Base-by-base conservation (phyloP, 1,140 invertebrate genomes). In the Copidosoma floridanum region DNA sequence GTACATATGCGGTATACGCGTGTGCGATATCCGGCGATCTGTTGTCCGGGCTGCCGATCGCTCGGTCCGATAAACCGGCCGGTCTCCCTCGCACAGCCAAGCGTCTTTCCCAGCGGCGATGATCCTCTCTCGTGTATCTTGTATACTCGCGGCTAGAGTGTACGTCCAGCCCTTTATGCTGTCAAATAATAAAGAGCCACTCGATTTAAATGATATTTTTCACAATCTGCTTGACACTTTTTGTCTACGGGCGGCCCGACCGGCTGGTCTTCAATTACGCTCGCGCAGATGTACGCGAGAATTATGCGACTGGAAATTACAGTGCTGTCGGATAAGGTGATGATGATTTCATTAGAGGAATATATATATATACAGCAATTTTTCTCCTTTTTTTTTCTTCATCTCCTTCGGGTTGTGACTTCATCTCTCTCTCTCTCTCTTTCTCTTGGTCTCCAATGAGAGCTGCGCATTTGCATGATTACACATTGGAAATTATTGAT, bases 191-290 rank as follows among this genome's bases (percentile, higher is more conserved):
- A 48, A 48, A 61, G 51, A 54, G 43, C 43, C 27, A n/a, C n/a
- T 41, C 58, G 38, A 61, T 61, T 54, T 54, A 61, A 61, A 54
- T 46, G 35, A 48, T 53, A 54, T 61, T 61, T 47, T 53, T 61
- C 44, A 60, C 32, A 53, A 47, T 60, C 14, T 40, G 18, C 41
- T 53, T 47, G 50, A 60, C 41, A 60, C 29, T 52, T 53, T 60
- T 47, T 52, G 47, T 50, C 50, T 51, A n/a, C 23, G 3, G 11
- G n/a, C 21, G 0, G 38, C 38, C 5, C 18, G 14, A 6, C 12
- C 7, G 20, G 35, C 18, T 8, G 40, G 27, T 1, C 47, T 47
- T 60, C 41, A 53, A 60, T 60, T 60, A 46, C 38, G 29, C 16
- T 20, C n/a, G n/a, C n/a, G n/a, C n/a, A n/a, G 6, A 32, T 6